phyloP scores from a whole-genome alignment of 2,888 invertebrate genomes.

The Habroteleia sp. region DNA sequence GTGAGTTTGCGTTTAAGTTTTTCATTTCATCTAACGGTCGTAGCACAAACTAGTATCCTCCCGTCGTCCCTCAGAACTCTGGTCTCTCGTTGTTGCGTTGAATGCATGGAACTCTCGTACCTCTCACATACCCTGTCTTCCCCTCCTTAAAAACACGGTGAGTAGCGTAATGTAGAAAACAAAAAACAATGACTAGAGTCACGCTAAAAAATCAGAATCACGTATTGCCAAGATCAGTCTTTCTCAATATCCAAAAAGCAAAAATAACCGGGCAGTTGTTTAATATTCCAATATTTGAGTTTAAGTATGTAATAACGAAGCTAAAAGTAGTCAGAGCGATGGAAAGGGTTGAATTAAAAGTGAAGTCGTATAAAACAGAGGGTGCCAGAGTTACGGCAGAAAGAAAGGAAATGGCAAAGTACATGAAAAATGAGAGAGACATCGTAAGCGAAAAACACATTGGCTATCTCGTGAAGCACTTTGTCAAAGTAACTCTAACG shows the following conservation, averaged over 20 bases:
- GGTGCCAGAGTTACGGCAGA: conserved; percentile 51
- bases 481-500: conserved; percentile 26
- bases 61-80: conserved; percentile 78
- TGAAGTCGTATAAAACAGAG: conserved; percentile 33
- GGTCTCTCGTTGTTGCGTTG: conserved; percentile 81
- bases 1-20: conserved; percentile 83
- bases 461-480: conserved; percentile 35
- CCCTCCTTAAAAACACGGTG: conserved; percentile 69
- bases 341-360: conserved; percentile 47
- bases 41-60: conserved; percentile 78
- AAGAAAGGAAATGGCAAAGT: conserved; percentile 47
- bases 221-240: conserved; percentile 60
- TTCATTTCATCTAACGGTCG: conserved; percentile 75
- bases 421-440: conserved; percentile 42
- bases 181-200: conserved; percentile 64
- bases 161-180: conserved; percentile 66
- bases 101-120: conserved; percentile 81
- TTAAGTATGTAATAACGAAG: conserved; percentile 23
- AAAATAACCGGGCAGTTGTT: conserved; percentile 45
- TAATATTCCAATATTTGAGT: conserved; percentile 17
- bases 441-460: conserved; percentile 41
- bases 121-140: conserved; percentile 74
- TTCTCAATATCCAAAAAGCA: conserved; percentile 60
- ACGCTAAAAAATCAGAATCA: conserved; percentile 55
- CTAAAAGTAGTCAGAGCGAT: conserved; percentile 49